Evolutionary conservation across 2,888 invertebrate species (phyloP), one percentile per base, ranked within the genome.

Genomic region (Steinernema hermaphroditum): DNA sequence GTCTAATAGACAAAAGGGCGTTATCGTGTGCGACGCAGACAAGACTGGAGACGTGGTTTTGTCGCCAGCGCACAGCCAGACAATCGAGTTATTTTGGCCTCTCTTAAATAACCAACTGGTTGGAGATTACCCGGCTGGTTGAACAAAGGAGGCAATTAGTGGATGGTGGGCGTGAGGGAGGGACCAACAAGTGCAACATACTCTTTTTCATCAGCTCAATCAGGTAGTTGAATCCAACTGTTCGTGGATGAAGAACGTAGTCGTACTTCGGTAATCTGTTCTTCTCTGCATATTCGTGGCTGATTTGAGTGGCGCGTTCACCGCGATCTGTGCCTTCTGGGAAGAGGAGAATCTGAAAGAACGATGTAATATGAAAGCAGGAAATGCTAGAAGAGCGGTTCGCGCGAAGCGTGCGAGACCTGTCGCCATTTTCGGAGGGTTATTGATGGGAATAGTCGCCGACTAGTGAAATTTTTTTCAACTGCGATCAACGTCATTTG

Each of bases 261-360:
- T 91, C 89, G 86, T 92, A 93, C 69, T 88, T 87, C 77, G 88
- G 80, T 24, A 93, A 88, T 16, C 79, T 78, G 85, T 92, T 90
- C 76, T 90, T 90, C 24, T 88, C 88, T 0, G 94, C 93, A 87
- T 90, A 93, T 77, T 88, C 89, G 82, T 93, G 90, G 79, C 93
- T 93, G 46, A 91, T 91, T 24, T 87, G 88, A 79, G 91, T 91
- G 71, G 92, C 93, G 19, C 89, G 89, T 29, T 89, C 88, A 29
- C 92, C 92, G 72, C 93, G 88, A 86, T 94, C 93, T 0, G 94
- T 94, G 14, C 94, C 94, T 88, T 94, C 94, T 0, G 94, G 94
- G 85, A 92, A 91, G 77, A 94, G 89, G 37, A 94, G 88, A 54
- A 94, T 87, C 88, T 93, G 90, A 43, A 85, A n/a, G n/a, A n/a